Percentiles rank a stretch among this genome's conserved stretches.
Evolutionary conservation across 2,888 invertebrate species (phyloP).

Genomic region (Platycheirus rosarum): DNA sequence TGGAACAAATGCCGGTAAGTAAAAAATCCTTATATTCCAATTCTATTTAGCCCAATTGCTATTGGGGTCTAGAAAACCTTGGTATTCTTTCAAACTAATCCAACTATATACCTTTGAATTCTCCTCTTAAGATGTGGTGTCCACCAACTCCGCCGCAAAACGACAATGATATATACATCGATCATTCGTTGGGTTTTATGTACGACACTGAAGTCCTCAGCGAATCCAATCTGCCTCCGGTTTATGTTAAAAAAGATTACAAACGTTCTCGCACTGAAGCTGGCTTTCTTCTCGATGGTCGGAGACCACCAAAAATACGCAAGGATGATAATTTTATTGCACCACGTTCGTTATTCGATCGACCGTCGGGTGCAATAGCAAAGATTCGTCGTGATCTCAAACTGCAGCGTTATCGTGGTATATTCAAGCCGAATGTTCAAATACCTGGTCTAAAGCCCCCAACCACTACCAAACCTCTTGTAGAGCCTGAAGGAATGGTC

Average conservation of each 20-base stretch:
- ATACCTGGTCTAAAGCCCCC: conserved; percentile 84
- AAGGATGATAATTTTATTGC: conserved; percentile 90
- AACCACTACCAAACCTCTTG: conserved; percentile 83
- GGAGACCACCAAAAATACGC: conserved; percentile 85
- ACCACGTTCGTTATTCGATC: conserved; percentile 92
- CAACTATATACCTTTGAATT: not conserved
- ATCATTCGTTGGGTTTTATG: conserved; percentile 91
- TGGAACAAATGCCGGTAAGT: conserved; percentile 93
- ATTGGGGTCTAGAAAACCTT: no score
- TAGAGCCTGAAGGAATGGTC: conserved; percentile 87
- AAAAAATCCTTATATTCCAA: conserved; percentile 36
- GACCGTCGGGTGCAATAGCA: conserved; percentile 88
- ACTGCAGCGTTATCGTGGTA: conserved; percentile 87
- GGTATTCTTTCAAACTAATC: not conserved
- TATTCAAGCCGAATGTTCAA: conserved; percentile 84
- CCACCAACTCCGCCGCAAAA: conserved; percentile 98
- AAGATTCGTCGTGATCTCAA: conserved; percentile 91
- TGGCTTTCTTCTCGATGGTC: conserved; percentile 84
- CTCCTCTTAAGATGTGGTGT: conserved; percentile 91
- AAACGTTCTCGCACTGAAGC: conserved; percentile 89
- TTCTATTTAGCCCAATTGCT: no score
- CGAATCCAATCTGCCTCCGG: conserved; percentile 90
- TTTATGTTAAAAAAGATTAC: conserved; percentile 90
- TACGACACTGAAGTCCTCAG: conserved; percentile 91
- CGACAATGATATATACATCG: conserved; percentile 95